Conservation (phyloP, 2,888 invertebrate species). For the Dioctria linearis region DNA sequence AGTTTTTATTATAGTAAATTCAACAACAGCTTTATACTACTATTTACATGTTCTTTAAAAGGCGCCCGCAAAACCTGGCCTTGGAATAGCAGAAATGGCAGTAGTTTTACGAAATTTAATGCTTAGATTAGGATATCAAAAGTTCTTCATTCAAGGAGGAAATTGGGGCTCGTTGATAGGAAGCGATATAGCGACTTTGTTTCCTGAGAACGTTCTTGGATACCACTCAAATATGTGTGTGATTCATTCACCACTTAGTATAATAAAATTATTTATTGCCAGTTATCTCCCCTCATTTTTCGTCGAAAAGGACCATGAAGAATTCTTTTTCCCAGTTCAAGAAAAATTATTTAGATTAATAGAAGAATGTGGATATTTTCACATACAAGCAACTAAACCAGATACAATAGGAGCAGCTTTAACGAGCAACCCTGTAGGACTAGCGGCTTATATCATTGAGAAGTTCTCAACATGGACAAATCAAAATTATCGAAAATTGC, state of each 20-base stretch:
- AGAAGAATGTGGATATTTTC: constrained; percentile 74
- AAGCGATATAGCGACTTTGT: constrained; percentile 74
- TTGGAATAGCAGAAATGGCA: constrained; percentile 73
- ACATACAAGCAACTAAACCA: constrained; percentile 86
- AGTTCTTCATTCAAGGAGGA: constrained; percentile 79
- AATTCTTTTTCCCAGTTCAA: constrained; percentile 67
- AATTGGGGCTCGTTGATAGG: constrained; percentile 83
- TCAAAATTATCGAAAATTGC: constrained; percentile 69
- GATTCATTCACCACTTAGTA: constrained; percentile 63
- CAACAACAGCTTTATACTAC: too few species aligned
- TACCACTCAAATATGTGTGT: constrained; percentile 76
- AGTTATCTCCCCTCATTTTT: constrained; percentile 73
- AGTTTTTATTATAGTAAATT: neutral
- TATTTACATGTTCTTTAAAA: neutral
- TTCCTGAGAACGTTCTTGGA: constrained; percentile 73
- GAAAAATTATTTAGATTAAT: constrained; percentile 59
- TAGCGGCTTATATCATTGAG: constrained; percentile 87
- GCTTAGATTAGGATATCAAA: constrained; percentile 75
- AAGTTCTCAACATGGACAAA: constrained; percentile 87
- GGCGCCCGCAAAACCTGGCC: constrained; percentile 73
- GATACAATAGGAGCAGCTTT: constrained; percentile 83
- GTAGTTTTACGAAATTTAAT: constrained; percentile 76
- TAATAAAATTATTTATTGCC: constrained; percentile 69
- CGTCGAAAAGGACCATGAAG: constrained; percentile 71
- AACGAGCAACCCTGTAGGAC: constrained; percentile 82